phyloP scores from a whole-genome alignment of 2,113 vertebrate genomes.

The Manacus vitellinus region DNA sequence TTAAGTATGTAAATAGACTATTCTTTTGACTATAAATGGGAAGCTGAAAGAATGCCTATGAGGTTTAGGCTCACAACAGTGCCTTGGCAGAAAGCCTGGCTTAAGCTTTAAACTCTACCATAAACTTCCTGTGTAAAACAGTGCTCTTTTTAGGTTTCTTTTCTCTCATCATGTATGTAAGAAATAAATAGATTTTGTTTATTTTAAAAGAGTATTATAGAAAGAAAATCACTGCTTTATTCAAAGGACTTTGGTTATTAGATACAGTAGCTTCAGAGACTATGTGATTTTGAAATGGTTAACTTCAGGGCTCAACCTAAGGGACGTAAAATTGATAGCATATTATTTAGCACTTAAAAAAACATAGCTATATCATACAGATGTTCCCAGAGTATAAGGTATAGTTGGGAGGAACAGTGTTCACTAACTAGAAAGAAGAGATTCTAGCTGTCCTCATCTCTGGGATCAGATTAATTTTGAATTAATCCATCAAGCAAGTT shows the following conservation, averaged over 20 bases:
- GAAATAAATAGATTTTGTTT: background rate
- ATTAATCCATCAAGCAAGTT: background rate
- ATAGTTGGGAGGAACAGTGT: background rate
- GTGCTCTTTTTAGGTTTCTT: background rate
- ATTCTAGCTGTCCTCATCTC: background rate
- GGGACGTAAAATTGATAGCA: background rate
- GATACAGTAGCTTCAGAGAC: background rate
- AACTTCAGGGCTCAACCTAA: background rate
- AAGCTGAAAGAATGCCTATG: background rate
- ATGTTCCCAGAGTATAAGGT: background rate
- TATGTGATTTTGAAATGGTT: background rate
- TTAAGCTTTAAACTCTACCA: background rate
- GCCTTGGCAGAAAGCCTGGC: background rate
- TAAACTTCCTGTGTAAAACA: background rate
- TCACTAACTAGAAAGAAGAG: background rate
- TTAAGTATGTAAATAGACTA: background rate
- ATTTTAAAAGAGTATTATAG: background rate
- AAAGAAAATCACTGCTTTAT: background rate
- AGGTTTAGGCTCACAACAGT: background rate
- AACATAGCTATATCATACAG: background rate
- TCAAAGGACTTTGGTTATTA: background rate
- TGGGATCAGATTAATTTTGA: background rate
- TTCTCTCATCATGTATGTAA: background rate
- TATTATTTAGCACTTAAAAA: background rate
- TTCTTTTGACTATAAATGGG: background rate